Evolutionary conservation across 1,140 invertebrate species (phyloP), one percentile per base, ranked within the genome.

Genomic region (Pachyrhynchus sulphureomaculatus): DNA sequence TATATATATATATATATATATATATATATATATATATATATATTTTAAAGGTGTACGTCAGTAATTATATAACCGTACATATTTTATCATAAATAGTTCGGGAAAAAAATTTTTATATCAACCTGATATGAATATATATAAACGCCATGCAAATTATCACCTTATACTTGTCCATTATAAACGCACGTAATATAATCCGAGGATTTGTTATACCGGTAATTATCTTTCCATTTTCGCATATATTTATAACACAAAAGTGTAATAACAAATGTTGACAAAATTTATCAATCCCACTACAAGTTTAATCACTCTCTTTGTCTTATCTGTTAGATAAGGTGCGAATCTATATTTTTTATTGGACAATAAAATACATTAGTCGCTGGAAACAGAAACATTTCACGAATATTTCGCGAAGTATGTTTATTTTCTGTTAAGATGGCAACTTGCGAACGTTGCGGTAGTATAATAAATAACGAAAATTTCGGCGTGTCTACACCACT

Each of bases 261-360:
- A 60, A 41, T 52, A 60, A 52, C 57, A 10, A 17, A 23, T 44
- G 49, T 60, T 60, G 39, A 42, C 47, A 60, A 60, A 51, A 49
- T 56, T 36, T 52, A 51, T 44, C n/a, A 34, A 41, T 32, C 26
- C 37, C 44, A 9, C 32, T 52, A 52, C 57, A 48, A 44, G 51
- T 52, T 60, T 49, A 59, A 59, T 59, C 57, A 52, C 52, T 44
- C 23, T 24, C 36, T 36, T 29, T 32, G 24, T 4, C 32, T 60
- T 60, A 60, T 60, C 57, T 41, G 34, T 45, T 36, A 51, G 47
- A 60, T 53, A 53, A 60, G 42, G 23, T 12, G 23, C n/a, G 51
- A 60, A 60, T 52, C 49, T 45, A 60, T 52, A 51, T 60, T 60
- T 51, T 59, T 60, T 60, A 42, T 51, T 51, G 36, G 26, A 52